Percentiles rank a stretch among this genome's conserved stretches.
Evolutionary conservation across 2,113 vertebrate species (phyloP).

Genomic region (Setophaga petechia): DNA sequence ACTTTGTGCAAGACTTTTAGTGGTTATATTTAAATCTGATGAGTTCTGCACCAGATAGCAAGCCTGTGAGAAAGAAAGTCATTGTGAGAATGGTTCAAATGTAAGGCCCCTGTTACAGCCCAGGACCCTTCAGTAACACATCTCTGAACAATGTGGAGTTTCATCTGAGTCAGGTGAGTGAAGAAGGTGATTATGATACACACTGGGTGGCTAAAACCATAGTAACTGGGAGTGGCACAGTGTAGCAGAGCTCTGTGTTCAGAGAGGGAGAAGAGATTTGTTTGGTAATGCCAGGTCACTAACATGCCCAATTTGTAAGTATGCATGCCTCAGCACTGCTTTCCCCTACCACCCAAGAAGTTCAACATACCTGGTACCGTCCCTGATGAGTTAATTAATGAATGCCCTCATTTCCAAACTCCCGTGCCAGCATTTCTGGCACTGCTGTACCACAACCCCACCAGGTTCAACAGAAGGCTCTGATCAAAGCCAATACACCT

Average conservation of each 20-base stretch:
- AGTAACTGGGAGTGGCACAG: not conserved
- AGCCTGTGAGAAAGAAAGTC: not conserved
- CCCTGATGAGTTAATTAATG: not conserved
- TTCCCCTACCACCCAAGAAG: not conserved
- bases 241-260: not conserved
- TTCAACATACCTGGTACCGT: not conserved
- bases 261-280: not conserved
- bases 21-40: not conserved
- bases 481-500: conserved; percentile 39
- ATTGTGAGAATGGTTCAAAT: not conserved
- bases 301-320: rapidly evolving
- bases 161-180: not conserved
- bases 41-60: not conserved
- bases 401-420: not conserved
- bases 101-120: not conserved
- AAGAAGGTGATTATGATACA: not conserved
- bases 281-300: not conserved
- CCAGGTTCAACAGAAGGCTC: not conserved
- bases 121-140: not conserved
- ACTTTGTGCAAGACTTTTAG: not conserved
- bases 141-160: not conserved
- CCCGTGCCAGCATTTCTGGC: not conserved
- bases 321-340: not conserved
- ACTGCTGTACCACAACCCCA: not conserved
- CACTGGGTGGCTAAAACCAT: not conserved